Percentiles rank a stretch among this genome's conserved stretches.
Evolutionary conservation across 2,888 invertebrate genomes (phyloP).

Genomic region (Linyphia triangularis): DNA sequence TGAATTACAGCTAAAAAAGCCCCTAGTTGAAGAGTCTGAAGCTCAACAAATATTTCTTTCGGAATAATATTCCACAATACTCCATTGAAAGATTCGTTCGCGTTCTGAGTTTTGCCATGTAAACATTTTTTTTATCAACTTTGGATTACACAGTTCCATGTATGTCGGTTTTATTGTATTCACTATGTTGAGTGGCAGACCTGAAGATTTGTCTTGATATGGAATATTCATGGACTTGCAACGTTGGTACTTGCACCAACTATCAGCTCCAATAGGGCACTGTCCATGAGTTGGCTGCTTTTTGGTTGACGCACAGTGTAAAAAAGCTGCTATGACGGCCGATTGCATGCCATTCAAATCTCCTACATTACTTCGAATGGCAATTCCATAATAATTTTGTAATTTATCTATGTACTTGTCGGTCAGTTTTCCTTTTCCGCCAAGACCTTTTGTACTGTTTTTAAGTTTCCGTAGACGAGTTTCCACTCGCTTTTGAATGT

Average conservation of each 20-base stretch:
- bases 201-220: not conserved
- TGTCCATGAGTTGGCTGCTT: conserved; percentile 19
- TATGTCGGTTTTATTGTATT: not conserved
- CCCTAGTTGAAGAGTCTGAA: not conserved
- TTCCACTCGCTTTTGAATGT: conserved; percentile 22
- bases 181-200: not conserved
- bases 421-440: conserved; percentile 20
- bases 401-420: conserved; percentile 13
- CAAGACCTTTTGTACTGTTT: not conserved
- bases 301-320: not conserved
- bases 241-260: conserved; percentile 35
- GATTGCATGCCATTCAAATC: conserved; percentile 15
- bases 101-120: conserved; percentile 36
- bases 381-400: conserved; percentile 36
- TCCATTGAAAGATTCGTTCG: conserved; percentile 35
- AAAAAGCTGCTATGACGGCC: conserved; percentile 25
- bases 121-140: conserved; percentile 13
- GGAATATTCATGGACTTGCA: not conserved
- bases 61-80: conserved; percentile 13
- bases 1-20: not conserved
- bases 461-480: conserved; percentile 31
- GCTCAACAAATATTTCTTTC: not conserved
- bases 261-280: conserved; percentile 14
- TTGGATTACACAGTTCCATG: not conserved
- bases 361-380: conserved; percentile 3